These are phyloP conservation scores for Manacus vitellinus DNA, from an alignment of 2,113 vertebrate species.

Conservation along the genomic window DNA sequence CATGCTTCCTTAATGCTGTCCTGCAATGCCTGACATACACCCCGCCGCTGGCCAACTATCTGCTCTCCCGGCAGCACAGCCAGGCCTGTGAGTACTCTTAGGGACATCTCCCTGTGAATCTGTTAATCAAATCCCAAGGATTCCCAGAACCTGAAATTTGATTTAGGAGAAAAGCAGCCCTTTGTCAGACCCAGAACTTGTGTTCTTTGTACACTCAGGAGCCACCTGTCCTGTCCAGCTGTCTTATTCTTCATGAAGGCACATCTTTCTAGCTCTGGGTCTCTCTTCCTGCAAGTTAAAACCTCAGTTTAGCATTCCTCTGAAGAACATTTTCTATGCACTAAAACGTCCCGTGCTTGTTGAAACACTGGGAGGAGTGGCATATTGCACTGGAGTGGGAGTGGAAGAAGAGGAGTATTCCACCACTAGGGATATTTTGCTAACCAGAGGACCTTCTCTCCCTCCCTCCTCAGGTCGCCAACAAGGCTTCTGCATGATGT, in stretches of 20 bases:
- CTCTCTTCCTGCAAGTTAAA: neutral
- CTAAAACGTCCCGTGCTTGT: neutral
- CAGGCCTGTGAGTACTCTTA: slow-evolving; percentile 79
- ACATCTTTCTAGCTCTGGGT: neutral
- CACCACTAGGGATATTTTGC: neutral
- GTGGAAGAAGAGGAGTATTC: neutral
- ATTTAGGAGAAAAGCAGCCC: neutral
- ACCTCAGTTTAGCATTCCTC: neutral
- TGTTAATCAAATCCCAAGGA: neutral
- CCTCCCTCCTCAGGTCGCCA: neutral
- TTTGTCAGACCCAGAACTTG: neutral
- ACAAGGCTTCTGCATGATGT: neutral
- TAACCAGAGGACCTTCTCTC: neutral
- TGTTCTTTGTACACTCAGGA: neutral
- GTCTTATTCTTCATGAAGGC: neutral
- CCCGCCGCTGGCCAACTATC: slow-evolving; percentile 87
- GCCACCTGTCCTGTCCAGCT: neutral
- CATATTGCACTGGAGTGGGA: neutral
- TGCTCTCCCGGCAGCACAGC: slow-evolving; percentile 90
- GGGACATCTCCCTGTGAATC: neutral
- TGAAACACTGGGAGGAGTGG: neutral
- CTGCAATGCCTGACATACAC: slow-evolving; percentile 93
- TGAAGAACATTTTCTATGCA: neutral
- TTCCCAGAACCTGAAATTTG: neutral
- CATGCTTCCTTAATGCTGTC: slow-evolving; percentile 89